Evolutionary conservation across 2,888 invertebrate species (phyloP).

Genomic region (Apodemia hepburni): DNA sequence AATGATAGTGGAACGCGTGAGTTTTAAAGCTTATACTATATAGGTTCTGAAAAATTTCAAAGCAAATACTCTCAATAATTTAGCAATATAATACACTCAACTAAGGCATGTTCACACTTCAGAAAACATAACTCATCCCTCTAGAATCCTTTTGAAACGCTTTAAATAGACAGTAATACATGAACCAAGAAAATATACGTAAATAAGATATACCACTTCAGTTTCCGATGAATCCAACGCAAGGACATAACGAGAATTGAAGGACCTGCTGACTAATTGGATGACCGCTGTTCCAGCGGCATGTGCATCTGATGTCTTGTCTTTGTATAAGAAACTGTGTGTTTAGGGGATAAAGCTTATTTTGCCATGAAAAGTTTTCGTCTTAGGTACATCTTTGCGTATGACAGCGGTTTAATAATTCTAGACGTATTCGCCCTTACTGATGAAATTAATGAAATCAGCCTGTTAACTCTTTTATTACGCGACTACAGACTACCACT

Average conservation of each 20-base stretch:
- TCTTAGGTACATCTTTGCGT: neutral
- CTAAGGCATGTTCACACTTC: no score
- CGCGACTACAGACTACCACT: no score
- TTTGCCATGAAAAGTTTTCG: neutral
- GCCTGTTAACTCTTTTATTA: no score
- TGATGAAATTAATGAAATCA: no score
- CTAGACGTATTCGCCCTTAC: no score
- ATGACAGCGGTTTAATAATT: no score
- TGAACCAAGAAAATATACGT: neutral
- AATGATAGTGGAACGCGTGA: no score
- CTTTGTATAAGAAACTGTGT: neutral
- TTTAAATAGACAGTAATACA: neutral
- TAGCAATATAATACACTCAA: no score
- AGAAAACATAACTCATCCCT: neutral
- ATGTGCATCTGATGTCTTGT: neutral
- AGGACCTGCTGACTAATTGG: conserved; percentile 10
- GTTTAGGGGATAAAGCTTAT: neutral
- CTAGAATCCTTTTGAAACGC: neutral
- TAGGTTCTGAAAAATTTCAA: no score
- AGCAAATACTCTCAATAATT: no score
- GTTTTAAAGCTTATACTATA: no score
- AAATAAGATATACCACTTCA: neutral
- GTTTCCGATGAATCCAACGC: neutral
- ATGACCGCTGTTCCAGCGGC: conserved; percentile 1
- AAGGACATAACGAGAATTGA: conserved; percentile 9